phyloP scores from a whole-genome alignment of 2,797 vertebrate genomes.

The Avahi laniger region DNA sequence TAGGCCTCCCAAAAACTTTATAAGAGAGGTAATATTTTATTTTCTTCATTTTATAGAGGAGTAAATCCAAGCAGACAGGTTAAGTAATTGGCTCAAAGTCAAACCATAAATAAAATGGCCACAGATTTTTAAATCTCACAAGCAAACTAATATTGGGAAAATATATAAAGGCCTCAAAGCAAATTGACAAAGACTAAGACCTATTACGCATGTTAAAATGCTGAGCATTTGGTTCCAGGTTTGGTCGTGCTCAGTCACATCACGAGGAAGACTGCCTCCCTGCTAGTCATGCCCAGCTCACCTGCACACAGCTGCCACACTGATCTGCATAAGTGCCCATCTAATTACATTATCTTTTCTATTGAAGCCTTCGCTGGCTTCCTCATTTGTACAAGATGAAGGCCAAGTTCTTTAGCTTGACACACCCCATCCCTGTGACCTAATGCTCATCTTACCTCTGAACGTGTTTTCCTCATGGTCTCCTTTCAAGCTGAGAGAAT shows the following conservation, averaged over 20 bases:
- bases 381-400: neutral
- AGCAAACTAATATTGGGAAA: slow-evolving; percentile 10
- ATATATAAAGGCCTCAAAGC: neutral
- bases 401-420: slow-evolving; percentile 16
- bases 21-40: neutral
- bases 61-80: neutral
- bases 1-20: neutral
- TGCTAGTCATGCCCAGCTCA: neutral
- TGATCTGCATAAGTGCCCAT: neutral
- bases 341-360: neutral
- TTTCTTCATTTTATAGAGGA: neutral
- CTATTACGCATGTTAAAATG: neutral
- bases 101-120: neutral
- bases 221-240: neutral
- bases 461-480: neutral
- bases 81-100: slow-evolving; percentile 3
- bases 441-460: neutral
- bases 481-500: neutral
- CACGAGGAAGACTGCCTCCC: neutral
- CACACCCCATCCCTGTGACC: neutral
- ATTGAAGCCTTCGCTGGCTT: neutral
- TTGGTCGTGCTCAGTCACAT: neutral
- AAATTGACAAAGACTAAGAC: neutral
- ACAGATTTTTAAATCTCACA: neutral
- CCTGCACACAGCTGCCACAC: neutral